Conservation (phyloP, 2,888 invertebrate species). For the Cactoblastis cactorum region DNA sequence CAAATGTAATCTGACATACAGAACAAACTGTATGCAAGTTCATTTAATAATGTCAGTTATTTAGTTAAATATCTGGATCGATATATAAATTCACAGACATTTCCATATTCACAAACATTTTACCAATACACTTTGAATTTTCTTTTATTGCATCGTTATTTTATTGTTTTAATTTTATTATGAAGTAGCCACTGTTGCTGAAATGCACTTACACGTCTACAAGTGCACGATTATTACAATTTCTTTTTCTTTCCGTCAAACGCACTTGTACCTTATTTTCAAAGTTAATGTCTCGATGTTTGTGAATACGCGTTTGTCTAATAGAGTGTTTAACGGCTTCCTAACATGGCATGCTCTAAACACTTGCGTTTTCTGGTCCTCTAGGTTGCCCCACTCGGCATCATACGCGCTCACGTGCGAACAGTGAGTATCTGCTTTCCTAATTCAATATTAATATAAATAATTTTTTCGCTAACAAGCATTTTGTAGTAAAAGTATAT, state of each 20-base stretch:
- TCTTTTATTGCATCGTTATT: no score
- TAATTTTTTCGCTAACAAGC: slow-evolving; percentile 38
- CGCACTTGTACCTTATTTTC: no score
- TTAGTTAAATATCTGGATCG: neutral
- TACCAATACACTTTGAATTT: no score
- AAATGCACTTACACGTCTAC: no score
- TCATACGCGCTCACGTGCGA: slow-evolving; percentile 82
- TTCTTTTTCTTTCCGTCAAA: no score
- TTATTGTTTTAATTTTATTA: no score
- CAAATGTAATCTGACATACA: neutral
- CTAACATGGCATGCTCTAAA: slow-evolving; percentile 77
- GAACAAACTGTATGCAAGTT: neutral
- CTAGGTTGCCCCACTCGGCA: slow-evolving; percentile 81
- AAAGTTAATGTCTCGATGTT: slow-evolving; percentile 1
- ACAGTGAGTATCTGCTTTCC: slow-evolving; percentile 80
- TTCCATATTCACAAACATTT: slow-evolving; percentile 2
- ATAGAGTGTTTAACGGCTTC: slow-evolving; percentile 58
- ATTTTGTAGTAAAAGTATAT: no score
- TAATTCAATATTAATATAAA: slow-evolving; percentile 34
- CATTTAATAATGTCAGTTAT: neutral
- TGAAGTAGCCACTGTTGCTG: no score
- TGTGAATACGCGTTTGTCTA: slow-evolving; percentile 1
- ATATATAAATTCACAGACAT: neutral
- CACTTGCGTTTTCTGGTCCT: slow-evolving; percentile 70
- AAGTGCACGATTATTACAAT: no score